Evolutionary conservation across 2,888 invertebrate species (phyloP).

Genomic region (Malthinus seriepunctatus): DNA sequence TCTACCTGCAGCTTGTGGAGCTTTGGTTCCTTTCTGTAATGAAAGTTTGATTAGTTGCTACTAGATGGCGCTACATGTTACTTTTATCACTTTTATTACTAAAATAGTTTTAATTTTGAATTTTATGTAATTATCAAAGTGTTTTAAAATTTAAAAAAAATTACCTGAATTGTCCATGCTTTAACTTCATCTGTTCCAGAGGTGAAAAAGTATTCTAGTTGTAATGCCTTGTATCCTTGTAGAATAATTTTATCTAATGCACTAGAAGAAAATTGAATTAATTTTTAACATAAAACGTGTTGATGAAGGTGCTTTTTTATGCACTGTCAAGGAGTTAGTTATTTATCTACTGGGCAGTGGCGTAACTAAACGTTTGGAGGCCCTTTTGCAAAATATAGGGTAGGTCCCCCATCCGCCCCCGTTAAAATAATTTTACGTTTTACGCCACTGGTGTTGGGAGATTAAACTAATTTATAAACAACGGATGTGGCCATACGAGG

Average conservation of each 20-base stretch:
- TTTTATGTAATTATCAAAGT: neutral
- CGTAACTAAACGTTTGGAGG: no score
- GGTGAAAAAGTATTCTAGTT: conserved; percentile 98
- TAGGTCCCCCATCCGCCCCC: no score
- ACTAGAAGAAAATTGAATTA: conserved; percentile 57
- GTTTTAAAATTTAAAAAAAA: conserved; percentile 10
- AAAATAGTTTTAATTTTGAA: neutral
- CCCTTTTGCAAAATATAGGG: no score
- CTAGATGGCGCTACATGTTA: neutral
- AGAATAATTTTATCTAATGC: conserved; percentile 96
- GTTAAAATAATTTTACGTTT: no score
- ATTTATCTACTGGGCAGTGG: no score
- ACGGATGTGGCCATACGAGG: no score
- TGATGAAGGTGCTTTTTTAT: no score
- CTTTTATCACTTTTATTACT: neutral
- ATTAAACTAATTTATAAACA: no score
- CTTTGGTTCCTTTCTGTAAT: conserved; percentile 90
- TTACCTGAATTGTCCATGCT: conserved; percentile 98
- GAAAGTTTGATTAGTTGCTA: neutral
- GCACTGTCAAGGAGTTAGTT: no score
- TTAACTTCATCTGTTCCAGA: conserved; percentile 98
- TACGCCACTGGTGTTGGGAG: no score
- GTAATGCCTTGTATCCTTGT: conserved; percentile 94
- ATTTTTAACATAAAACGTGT: no score
- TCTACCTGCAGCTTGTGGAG: conserved; percentile 96